A percentile compares a stretch with the other conserved stretches of the same genome.
Conservation (phyloP, 2,888 invertebrate species). For the Himalopsyche anomala region DNA sequence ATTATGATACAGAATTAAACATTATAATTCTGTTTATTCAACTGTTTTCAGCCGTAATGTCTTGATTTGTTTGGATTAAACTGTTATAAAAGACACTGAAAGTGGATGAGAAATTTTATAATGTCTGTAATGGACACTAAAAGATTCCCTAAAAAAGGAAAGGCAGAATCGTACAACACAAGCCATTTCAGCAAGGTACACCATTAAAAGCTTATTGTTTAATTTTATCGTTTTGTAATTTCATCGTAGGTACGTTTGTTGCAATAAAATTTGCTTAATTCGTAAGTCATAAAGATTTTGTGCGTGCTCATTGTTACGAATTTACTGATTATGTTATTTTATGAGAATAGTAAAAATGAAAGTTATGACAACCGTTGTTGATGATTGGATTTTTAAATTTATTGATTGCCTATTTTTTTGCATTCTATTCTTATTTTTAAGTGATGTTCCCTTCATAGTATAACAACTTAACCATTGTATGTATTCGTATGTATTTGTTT, state of each 20-base stretch:
- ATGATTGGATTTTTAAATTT: conserved; percentile 13
- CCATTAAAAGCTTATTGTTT: conserved; percentile 38
- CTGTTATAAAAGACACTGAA: not conserved
- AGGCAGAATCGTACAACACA: conserved; percentile 4
- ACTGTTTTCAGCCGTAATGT: not conserved
- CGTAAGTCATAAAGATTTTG: conserved; percentile 27
- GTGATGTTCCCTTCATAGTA: too few species aligned
- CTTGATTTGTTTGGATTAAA: conserved; percentile 26
- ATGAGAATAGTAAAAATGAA: not conserved
- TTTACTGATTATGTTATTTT: conserved; percentile 36
- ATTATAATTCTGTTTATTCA: not conserved
- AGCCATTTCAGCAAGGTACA: conserved; percentile 31
- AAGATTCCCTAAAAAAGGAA: not conserved
- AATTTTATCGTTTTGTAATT: conserved; percentile 42
- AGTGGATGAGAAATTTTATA: conserved; percentile 41
- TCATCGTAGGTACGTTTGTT: conserved; percentile 37
- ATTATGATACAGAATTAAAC: too few species aligned
- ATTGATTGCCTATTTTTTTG: not conserved
- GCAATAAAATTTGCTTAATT: conserved; percentile 42
- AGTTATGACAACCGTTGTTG: conserved; percentile 12
- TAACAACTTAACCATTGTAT: too few species aligned
- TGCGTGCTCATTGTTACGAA: conserved; percentile 41
- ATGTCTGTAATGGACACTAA: conserved; percentile 32
- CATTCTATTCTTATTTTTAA: not conserved
- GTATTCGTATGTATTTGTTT: too few species aligned